Conservation (phyloP, 2,797 vertebrate genomes). For the Mus minutoides region DNA sequence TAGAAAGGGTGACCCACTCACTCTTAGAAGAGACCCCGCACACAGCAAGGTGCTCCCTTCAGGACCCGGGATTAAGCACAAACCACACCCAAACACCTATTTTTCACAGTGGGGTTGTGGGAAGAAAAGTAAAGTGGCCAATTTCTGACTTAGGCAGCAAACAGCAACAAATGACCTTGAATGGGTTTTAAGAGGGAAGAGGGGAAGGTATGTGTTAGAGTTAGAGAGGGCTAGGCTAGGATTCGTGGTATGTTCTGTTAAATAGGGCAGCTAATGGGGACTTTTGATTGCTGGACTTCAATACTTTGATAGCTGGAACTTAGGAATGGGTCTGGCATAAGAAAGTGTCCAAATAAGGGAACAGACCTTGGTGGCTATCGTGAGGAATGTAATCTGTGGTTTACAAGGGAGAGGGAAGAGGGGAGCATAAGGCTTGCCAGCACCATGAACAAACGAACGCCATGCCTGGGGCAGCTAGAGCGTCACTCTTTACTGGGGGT, state of each 20-base stretch:
- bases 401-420: neutral
- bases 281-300: neutral
- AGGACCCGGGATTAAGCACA: neutral
- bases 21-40: neutral
- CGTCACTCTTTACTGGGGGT: neutral
- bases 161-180: neutral
- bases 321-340: neutral
- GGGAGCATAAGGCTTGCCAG: neutral
- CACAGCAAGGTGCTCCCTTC: neutral
- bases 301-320: neutral
- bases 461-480: neutral
- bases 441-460: fast-evolving
- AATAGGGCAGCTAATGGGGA: neutral
- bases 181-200: neutral
- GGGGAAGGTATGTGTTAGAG: too few species aligned
- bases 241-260: neutral
- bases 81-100: neutral
- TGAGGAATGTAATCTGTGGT: neutral
- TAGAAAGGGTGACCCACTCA: neutral
- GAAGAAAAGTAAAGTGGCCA: neutral
- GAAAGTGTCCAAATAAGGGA: neutral
- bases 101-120: neutral
- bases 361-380: neutral
- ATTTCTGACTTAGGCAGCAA: neutral
- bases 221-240: neutral